phyloP scores from a whole-genome alignment of 1,140 invertebrate genomes.

The Drosophila repleta region DNA sequence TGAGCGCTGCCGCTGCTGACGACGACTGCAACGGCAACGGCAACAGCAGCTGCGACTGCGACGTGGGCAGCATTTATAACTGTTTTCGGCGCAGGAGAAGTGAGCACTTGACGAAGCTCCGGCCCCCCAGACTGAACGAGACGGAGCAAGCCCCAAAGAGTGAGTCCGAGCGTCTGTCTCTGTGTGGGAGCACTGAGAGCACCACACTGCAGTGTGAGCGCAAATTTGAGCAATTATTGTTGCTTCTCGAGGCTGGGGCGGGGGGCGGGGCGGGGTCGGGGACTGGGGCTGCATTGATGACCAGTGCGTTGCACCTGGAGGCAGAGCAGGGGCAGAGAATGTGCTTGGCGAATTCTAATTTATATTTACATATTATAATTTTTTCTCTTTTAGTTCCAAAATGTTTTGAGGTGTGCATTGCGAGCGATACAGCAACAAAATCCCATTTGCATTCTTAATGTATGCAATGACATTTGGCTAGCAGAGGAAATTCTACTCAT shows the following conservation, averaged over 20 bases:
- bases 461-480: conserved; percentile 22
- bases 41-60: conserved; percentile 17
- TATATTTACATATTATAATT: conserved; percentile 52
- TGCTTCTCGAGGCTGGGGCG: conserved; percentile 12
- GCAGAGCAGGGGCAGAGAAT: neutral
- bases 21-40: conserved; percentile 12
- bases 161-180: conserved; percentile 14
- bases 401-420: conserved; percentile 42
- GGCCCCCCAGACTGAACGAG: conserved; percentile 39
- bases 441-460: conserved; percentile 36
- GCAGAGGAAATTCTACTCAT: neutral
- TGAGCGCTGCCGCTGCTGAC: conserved; percentile 69
- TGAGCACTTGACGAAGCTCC: conserved; percentile 71
- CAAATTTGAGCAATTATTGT: conserved; percentile 38
- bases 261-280: neutral
- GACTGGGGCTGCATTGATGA: conserved; percentile 14
- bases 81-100: conserved; percentile 71
- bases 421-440: conserved; percentile 30
- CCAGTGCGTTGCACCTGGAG: conserved; percentile 9
- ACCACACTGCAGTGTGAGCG: conserved; percentile 29
- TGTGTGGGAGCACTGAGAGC: conserved; percentile 30
- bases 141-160: conserved; percentile 5
- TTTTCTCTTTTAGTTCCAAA: conserved; percentile 29
- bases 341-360: conserved; percentile 45
- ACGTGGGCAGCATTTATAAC: conserved; percentile 68